A percentile compares a stretch with the other conserved stretches of the same genome.
Evolutionary conservation across 1,140 invertebrate genomes (phyloP).

Genomic region (Drosophila hydei): DNA sequence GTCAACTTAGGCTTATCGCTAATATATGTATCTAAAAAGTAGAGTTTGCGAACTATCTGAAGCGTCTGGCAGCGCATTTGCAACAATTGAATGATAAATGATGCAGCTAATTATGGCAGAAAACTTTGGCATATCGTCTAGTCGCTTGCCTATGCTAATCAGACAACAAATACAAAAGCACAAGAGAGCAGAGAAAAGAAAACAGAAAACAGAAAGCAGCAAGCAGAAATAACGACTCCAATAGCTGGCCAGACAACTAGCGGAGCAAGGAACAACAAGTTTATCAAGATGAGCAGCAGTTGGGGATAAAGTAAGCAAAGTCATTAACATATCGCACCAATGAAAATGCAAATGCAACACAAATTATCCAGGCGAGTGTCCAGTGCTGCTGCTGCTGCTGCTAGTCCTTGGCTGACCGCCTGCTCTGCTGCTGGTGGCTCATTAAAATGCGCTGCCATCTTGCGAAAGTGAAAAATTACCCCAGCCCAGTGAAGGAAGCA

Average conservation of each 20-base stretch:
- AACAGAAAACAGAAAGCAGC: slow-evolving; percentile 8
- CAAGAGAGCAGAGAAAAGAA: slow-evolving; percentile 15
- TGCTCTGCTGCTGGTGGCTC: slow-evolving; percentile 53
- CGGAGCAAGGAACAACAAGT: slow-evolving; percentile 15
- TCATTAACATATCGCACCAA: slow-evolving; percentile 81
- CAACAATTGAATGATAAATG: slow-evolving; percentile 60
- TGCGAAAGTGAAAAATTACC: slow-evolving; percentile 82
- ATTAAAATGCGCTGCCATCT: slow-evolving; percentile 82
- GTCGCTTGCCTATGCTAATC: slow-evolving; percentile 54
- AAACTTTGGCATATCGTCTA: slow-evolving; percentile 28
- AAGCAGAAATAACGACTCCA: neutral
- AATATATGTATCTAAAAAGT: slow-evolving; percentile 12
- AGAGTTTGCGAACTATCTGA: neutral
- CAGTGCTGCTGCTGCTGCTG: slow-evolving; percentile 5
- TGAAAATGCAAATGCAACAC: slow-evolving; percentile 80
- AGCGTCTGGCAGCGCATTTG: slow-evolving; percentile 1
- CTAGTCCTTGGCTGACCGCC: slow-evolving; percentile 39
- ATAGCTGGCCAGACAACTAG: slow-evolving; percentile 13
- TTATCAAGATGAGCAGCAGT: slow-evolving; percentile 50
- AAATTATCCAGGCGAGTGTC: slow-evolving; percentile 52
- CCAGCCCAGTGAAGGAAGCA: slow-evolving; percentile 41
- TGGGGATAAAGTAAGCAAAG: slow-evolving; percentile 64
- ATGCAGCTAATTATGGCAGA: slow-evolving; percentile 48
- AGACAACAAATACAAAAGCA: slow-evolving; percentile 36
- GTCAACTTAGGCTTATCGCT: neutral